These are phyloP conservation scores for Drosophila melanogaster DNA, from an alignment of 1,140 invertebrate species.

Conservation along the genomic window Release_6_plus_ISO1_MT NT_037436.4:10710501-10711000, in stretches of 20 bases:
- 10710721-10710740: too few species aligned
- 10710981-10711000: constrained; percentile 62
- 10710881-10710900: constrained; percentile 17
- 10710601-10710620: too few species aligned
- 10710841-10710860: constrained; percentile 66
- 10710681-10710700: too few species aligned
- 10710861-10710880: constrained; percentile 20
- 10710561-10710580: too few species aligned
- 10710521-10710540: constrained; percentile 11
- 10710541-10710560: neutral
- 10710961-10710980: constrained; percentile 80
- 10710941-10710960: constrained; percentile 28
- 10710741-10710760: neutral
- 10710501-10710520: neutral
- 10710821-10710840: constrained; percentile 50
- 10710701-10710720: too few species aligned
- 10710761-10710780: neutral
- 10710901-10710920: constrained; percentile 21
- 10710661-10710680: too few species aligned
- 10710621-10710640: too few species aligned
- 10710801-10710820: constrained; percentile 27
- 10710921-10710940: constrained; percentile 20
- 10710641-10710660: too few species aligned
- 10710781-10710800: neutral
- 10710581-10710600: too few species aligned